phyloP scores from a whole-genome alignment of 1,140 invertebrate genomes.

The Neuroterus valhalla region DNA sequence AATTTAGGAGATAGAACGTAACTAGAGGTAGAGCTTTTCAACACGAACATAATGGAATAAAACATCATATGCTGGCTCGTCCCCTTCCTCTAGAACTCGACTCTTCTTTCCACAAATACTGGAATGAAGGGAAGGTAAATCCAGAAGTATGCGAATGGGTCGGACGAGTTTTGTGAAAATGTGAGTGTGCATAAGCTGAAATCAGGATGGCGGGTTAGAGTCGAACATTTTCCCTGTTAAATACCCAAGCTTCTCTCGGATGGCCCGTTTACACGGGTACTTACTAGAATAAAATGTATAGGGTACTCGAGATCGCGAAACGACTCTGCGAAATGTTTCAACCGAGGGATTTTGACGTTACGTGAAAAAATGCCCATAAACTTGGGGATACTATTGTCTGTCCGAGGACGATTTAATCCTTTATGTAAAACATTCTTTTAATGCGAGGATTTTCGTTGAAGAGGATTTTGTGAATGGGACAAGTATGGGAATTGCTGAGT shows the following conservation, averaged over 20 bases:
- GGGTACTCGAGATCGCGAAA: slow-evolving; percentile 28
- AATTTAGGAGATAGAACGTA: not conserved
- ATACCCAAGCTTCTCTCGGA: slow-evolving; percentile 23
- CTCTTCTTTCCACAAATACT: slow-evolving; percentile 14
- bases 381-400: slow-evolving; percentile 13
- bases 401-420: slow-evolving; percentile 3
- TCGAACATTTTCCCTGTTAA: slow-evolving; percentile 26
- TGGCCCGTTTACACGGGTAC: slow-evolving; percentile 29
- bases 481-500: too few species aligned
- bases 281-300: slow-evolving; percentile 30
- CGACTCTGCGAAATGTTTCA: slow-evolving; percentile 24
- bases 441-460: too few species aligned
- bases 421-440: slow-evolving; percentile 18
- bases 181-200: slow-evolving; percentile 27
- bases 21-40: slow-evolving; percentile 3
- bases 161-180: slow-evolving; percentile 24
- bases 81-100: slow-evolving; percentile 1
- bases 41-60: slow-evolving; percentile 15
- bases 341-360: slow-evolving; percentile 23
- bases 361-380: slow-evolving; percentile 30
- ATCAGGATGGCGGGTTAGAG: slow-evolving; percentile 25
- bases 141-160: slow-evolving; percentile 1
- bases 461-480: too few species aligned
- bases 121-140: slow-evolving; percentile 12
- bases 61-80: not conserved